Evolutionary conservation across 2,888 invertebrate genomes (phyloP).

Genomic region (Phymatocera aterrima): DNA sequence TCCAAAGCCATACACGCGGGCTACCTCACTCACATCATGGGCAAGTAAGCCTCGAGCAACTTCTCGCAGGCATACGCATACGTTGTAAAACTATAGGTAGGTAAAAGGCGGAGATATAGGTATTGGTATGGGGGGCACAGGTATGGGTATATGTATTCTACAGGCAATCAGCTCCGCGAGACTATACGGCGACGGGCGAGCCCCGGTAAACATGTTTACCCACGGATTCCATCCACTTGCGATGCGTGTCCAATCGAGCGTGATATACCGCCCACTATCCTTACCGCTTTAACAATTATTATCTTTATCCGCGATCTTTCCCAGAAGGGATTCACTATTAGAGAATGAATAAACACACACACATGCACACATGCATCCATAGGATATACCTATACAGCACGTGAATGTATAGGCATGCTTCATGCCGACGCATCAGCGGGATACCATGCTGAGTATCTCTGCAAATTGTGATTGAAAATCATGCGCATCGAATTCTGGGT

Average conservation of each 20-base stretch:
- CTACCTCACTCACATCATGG: conserved; percentile 1
- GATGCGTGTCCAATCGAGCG: conserved; percentile 44
- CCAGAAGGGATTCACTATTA: conserved; percentile 10
- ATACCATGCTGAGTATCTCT: too few relatives aligned
- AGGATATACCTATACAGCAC: too few relatives aligned
- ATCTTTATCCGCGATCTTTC: conserved; percentile 29
- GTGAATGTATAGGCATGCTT: too few relatives aligned
- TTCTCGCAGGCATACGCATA: too few relatives aligned
- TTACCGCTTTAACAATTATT: conserved; percentile 3
- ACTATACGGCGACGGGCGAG: conserved; percentile 43
- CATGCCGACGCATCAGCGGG: too few relatives aligned
- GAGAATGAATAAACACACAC: not conserved
- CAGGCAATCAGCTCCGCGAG: conserved; percentile 38
- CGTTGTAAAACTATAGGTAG: too few relatives aligned
- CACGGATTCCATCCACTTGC: conserved; percentile 44
- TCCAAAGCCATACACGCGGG: not conserved
- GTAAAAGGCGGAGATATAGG: too few relatives aligned
- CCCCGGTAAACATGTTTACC: conserved; percentile 46
- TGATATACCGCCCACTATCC: conserved; percentile 37
- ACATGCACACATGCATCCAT: not conserved
- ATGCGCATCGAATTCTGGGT: too few relatives aligned
- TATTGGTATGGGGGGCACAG: too few relatives aligned
- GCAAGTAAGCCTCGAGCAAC: not conserved
- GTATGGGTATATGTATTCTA: conserved; percentile 20
- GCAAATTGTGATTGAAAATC: too few relatives aligned